Evolutionary conservation across 2,797 vertebrate species (phyloP).

Genomic region (Vireo griseus): DNA sequence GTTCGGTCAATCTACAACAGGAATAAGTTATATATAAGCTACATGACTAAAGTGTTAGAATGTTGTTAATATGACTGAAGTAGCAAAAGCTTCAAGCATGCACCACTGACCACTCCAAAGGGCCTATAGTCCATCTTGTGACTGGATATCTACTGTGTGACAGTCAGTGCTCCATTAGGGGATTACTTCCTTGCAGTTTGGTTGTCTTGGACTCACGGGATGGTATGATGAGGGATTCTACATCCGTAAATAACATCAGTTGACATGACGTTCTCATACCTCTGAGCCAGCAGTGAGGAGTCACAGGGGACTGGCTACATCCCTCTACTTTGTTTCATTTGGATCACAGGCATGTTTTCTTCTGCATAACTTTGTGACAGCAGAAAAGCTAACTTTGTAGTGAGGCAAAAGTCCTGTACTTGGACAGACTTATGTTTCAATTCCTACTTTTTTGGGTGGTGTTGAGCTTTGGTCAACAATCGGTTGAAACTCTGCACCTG

Average conservation of each 20-base stretch:
- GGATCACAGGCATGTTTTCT: background rate
- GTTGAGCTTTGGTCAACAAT: background rate
- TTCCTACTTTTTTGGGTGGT: background rate
- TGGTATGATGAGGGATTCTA: background rate
- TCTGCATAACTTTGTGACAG: background rate
- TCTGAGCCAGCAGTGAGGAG: background rate
- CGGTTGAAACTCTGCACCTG: background rate
- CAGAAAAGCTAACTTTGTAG: background rate
- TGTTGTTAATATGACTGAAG: background rate
- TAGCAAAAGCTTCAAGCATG: background rate
- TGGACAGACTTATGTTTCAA: background rate
- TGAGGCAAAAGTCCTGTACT: background rate
- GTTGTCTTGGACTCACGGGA: background rate
- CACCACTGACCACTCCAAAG: background rate
- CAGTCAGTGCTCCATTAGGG: background rate
- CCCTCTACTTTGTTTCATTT: background rate
- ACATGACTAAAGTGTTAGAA: background rate
- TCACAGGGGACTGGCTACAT: background rate
- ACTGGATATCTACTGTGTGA: background rate
- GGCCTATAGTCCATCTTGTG: background rate
- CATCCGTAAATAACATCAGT: rapidly evolving
- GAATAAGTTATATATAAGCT: background rate
- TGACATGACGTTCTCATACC: background rate
- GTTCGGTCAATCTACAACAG: background rate
- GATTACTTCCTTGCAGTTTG: background rate